phyloP scores from a whole-genome alignment of 2,888 invertebrate genomes.

The Drosophila birchii region DNA sequence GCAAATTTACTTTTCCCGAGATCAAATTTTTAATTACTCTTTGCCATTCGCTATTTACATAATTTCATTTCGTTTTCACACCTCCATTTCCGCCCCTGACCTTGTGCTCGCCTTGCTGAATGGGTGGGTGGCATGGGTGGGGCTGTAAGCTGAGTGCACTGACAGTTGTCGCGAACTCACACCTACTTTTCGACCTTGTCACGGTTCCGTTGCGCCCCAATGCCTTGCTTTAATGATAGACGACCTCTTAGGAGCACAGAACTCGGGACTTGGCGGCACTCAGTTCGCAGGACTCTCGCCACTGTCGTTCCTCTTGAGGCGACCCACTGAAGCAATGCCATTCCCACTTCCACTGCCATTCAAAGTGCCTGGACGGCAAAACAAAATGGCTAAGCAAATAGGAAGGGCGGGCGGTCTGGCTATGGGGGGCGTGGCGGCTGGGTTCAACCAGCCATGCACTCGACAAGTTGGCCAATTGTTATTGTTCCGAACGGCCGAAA shows the following conservation, averaged over 20 bases:
- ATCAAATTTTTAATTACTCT: constrained; percentile 50
- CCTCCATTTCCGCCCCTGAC: constrained; percentile 37
- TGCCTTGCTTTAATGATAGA: constrained; percentile 64
- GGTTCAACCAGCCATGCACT: constrained; percentile 36
- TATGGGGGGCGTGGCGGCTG: constrained; percentile 20
- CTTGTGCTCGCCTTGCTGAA: constrained; percentile 45
- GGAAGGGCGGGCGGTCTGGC: not conserved
- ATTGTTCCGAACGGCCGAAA: not conserved
- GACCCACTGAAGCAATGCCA: constrained; percentile 14
- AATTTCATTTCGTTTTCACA: constrained; percentile 46
- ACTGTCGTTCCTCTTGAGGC: constrained; percentile 12
- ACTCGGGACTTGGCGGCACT: constrained; percentile 2
- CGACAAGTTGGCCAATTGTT: constrained; percentile 45
- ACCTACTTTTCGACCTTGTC: constrained; percentile 29
- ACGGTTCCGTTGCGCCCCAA: constrained; percentile 42
- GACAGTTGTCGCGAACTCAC: constrained; percentile 4
- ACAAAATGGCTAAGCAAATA: constrained; percentile 43
- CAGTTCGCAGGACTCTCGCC: constrained; percentile 2
- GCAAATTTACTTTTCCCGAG: constrained; percentile 33
- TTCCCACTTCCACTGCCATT: constrained; percentile 7
- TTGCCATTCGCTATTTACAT: constrained; percentile 58
- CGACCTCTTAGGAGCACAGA: constrained; percentile 18
- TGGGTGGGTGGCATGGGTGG: constrained; percentile 1
- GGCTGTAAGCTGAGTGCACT: constrained; percentile 1
- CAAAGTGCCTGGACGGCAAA: constrained; percentile 9